Evolutionary conservation across 2,888 invertebrate genomes (phyloP).

Genomic region (Gastracanthus pulcherrimus): DNA sequence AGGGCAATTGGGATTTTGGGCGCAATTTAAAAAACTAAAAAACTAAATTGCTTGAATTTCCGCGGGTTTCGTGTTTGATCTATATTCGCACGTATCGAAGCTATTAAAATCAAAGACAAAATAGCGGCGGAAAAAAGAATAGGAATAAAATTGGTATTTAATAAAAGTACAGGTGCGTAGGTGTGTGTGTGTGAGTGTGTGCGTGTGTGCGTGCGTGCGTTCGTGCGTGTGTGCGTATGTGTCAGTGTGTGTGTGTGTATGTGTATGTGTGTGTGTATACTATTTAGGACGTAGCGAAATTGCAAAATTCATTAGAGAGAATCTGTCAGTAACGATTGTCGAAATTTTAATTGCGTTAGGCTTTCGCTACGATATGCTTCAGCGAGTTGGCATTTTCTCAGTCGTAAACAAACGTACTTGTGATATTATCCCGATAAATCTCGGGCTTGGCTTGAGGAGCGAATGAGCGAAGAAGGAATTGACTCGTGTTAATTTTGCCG

Average conservation of each 20-base stretch:
- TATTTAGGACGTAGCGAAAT: background rate
- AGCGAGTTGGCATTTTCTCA: background rate
- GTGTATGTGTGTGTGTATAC: background rate
- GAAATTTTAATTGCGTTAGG: background rate
- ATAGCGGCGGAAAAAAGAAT: background rate
- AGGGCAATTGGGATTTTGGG: too few relatives aligned
- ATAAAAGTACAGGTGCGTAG: background rate
- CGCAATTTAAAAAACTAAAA: too few relatives aligned
- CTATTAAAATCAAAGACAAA: background rate
- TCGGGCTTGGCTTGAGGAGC: background rate
- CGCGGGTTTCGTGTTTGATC: too few relatives aligned
- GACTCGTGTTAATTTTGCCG: slow-evolving; percentile 6
- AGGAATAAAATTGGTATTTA: background rate
- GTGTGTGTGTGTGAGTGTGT: background rate
- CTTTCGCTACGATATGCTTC: background rate
- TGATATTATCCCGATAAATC: background rate
- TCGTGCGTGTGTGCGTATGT: background rate
- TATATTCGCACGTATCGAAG: too few relatives aligned
- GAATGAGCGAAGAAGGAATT: background rate
- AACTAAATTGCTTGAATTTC: too few relatives aligned
- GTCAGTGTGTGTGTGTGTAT: background rate
- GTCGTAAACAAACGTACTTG: background rate
- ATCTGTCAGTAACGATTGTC: background rate
- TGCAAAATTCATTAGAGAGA: slow-evolving; percentile 2
- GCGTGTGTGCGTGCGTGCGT: background rate